Evolutionary conservation across 2,797 vertebrate species (phyloP), one percentile per base, ranked within the genome.

Genomic region (Rhynchotus rufescens): DNA sequence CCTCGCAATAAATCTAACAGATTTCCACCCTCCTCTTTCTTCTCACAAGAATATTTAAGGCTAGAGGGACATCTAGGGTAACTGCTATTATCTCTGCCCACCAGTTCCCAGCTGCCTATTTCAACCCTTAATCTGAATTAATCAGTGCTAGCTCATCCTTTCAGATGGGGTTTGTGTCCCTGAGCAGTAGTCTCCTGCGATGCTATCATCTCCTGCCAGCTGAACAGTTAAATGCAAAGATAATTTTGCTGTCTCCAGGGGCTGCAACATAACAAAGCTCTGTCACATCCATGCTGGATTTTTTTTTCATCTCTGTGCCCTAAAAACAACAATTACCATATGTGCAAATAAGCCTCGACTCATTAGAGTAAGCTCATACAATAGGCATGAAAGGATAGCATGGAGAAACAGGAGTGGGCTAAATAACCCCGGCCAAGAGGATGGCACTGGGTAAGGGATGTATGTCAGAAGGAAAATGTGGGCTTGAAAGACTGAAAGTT

Each of bases 111-210:
- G 93, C 84, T 95, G 94, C 40, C 69, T 44, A 12, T 56, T 54
- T 49, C 67, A 88, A 65, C n/a, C 56, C 79, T 87, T 93, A 94
- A 95, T 94, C 88, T 80, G 80, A 73, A 60, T 88, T 90, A 94
- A 95, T 96, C 90, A 77, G 59, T 28, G 9, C 42, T 8, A 38
- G 17, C 47, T 75, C 30, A 14, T 51, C 61, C n/a, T 71, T 85
- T 94, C 94, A 94, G 90, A 80, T 88, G 92, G 85, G 91, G 52
- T 71, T 61, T 60, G n/a, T 8, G 21, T 21, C 54, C 45, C 40
- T 45, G 49, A 3, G 2, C 19, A 7, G 26, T 17, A 61, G 34
- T 92, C 21, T 83, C 25, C 60, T 15, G 6, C 2, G 1, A 23
- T 2, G 36, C 34, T 92, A 88, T 95, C 91, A 34, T 10, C 71